phyloP scores from a whole-genome alignment of 1,140 invertebrate species.

The Plodia interpunctella region DNA sequence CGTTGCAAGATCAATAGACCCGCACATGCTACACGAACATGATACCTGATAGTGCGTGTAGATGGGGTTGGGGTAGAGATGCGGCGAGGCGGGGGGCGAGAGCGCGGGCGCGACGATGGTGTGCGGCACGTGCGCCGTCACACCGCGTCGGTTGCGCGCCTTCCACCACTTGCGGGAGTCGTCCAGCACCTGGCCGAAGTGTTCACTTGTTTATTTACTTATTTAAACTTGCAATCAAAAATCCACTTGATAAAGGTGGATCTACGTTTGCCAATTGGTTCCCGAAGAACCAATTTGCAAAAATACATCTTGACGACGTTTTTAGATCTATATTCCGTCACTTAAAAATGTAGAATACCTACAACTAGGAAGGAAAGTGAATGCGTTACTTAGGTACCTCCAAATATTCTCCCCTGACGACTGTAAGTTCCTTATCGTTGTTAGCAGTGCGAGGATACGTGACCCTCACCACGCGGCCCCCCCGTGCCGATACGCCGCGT shows the following conservation, averaged over 20 bases:
- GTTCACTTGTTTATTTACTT: too few relatives aligned
- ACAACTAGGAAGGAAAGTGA: too few relatives aligned
- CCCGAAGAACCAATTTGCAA: too few relatives aligned
- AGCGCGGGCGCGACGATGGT: slow-evolving; percentile 91
- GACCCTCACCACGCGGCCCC: slow-evolving; percentile 92
- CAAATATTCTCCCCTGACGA: slow-evolving; percentile 95
- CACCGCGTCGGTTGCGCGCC: slow-evolving; percentile 91
- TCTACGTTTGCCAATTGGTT: too few relatives aligned
- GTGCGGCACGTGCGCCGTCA: slow-evolving; percentile 96
- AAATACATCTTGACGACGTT: too few relatives aligned
- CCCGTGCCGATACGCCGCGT: slow-evolving; percentile 84
- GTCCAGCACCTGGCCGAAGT: slow-evolving; percentile 93
- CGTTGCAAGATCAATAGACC: too few relatives aligned
- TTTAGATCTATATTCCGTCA: too few relatives aligned
- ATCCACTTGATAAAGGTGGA: too few relatives aligned
- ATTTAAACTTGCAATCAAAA: too few relatives aligned
- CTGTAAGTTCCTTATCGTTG: slow-evolving; percentile 98
- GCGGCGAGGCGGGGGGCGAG: slow-evolving; percentile 76
- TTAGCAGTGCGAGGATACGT: slow-evolving; percentile 97
- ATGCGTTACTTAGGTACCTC: slow-evolving; percentile 84
- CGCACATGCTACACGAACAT: too few relatives aligned
- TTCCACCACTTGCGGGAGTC: slow-evolving; percentile 99
- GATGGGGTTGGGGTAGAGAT: slow-evolving; percentile 85
- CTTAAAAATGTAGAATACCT: too few relatives aligned
- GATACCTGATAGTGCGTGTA: slow-evolving; percentile 77